Percentiles rank a stretch among this genome's conserved stretches.
Evolutionary conservation across 2,888 invertebrate species (phyloP).

Genomic region (Patella ulyssiponensis): DNA sequence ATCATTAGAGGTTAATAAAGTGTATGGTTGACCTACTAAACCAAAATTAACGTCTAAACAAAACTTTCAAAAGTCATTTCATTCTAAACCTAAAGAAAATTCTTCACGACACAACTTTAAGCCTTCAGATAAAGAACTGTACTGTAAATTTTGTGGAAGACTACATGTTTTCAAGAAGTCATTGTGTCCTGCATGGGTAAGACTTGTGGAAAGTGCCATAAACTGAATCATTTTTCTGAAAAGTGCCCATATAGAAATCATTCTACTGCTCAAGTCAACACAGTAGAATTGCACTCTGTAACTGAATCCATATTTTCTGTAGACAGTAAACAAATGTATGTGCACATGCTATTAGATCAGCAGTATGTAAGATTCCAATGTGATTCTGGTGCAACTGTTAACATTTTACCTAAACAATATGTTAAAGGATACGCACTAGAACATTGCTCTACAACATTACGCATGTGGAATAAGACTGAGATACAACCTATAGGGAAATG

Average conservation of each 20-base stretch:
- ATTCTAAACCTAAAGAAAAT: constrained; percentile 13
- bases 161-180: constrained; percentile 33
- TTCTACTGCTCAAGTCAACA: not conserved
- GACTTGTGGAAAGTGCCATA: constrained; percentile 32
- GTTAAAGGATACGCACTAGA: not conserved
- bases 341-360: not conserved
- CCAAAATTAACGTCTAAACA: not conserved
- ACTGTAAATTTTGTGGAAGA: constrained; percentile 39
- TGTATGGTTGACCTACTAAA: not conserved
- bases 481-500: constrained; percentile 4
- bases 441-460: not conserved
- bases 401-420: constrained; percentile 6
- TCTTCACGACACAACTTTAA: no score
- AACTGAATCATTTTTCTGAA: constrained; percentile 38
- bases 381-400: not conserved
- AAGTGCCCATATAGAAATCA: constrained; percentile 13
- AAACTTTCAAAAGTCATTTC: constrained; percentile 28
- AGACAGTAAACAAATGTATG: no score
- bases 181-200: constrained; percentile 43
- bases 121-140: constrained; percentile 5
- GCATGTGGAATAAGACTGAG: constrained; percentile 1
- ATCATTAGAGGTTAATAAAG: not conserved
- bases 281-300: no score
- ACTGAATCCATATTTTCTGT: no score
- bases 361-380: constrained; percentile 3